Conservation (phyloP, 1,140 invertebrate genomes). For the Lepidostoma basale region DNA sequence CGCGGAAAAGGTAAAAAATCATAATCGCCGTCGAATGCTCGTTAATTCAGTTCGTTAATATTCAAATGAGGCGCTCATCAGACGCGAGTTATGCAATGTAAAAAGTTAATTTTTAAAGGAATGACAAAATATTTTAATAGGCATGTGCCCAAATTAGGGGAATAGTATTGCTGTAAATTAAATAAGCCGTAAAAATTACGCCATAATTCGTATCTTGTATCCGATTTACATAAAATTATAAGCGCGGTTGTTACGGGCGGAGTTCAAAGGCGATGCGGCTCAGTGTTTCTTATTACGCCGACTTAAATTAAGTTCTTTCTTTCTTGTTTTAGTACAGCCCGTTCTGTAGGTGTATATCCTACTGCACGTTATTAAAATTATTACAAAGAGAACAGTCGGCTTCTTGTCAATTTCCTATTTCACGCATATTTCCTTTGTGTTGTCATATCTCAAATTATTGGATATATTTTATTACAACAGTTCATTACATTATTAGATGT, state of each 20-base stretch:
- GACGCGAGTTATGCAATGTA: background rate
- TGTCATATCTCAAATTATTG: too few species aligned
- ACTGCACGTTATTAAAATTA: too few species aligned
- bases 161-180: constrained; percentile 11
- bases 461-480: too few species aligned
- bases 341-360: background rate
- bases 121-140: constrained; percentile 20
- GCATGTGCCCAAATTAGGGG: constrained; percentile 11
- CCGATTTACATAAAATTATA: constrained; percentile 4
- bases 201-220: background rate
- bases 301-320: background rate
- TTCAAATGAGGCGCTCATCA: background rate
- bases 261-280: background rate
- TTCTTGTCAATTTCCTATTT: too few species aligned
- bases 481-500: too few species aligned
- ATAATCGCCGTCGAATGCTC: background rate
- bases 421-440: too few species aligned
- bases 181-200: constrained; percentile 7
- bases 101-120: background rate
- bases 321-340: background rate
- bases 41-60: constrained; percentile 1
- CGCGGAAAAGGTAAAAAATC: background rate
- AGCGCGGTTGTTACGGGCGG: background rate
- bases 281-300: background rate
- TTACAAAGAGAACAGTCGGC: too few species aligned